Evolutionary conservation across 2,113 vertebrate genomes (phyloP).

Genomic region (Centropristis striata): DNA sequence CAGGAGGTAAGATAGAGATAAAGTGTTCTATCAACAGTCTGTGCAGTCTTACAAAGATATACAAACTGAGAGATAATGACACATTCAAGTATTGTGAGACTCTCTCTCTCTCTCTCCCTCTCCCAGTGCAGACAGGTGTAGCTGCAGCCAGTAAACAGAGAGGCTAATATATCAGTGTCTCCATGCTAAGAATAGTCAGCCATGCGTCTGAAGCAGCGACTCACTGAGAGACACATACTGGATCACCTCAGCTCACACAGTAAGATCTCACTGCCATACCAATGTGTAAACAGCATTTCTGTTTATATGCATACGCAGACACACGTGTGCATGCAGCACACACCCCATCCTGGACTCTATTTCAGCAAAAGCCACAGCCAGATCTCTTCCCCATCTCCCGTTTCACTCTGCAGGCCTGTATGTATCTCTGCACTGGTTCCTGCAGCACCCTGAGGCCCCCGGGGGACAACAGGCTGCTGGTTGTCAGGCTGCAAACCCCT

Average conservation of each 20-base stretch:
- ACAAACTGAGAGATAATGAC: background rate
- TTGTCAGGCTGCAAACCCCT: constrained; percentile 76
- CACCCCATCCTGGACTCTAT: constrained; percentile 21
- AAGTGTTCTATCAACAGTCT: background rate
- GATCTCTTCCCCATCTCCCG: constrained; percentile 36
- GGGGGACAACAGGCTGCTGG: constrained; percentile 68
- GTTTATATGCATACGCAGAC: constrained; percentile 7
- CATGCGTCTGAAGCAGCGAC: constrained; percentile 40
- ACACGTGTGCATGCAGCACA: background rate
- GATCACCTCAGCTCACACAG: constrained; percentile 35
- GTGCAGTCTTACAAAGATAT: background rate
- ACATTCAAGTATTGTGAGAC: constrained; percentile 1
- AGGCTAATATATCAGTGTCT: constrained; percentile 67
- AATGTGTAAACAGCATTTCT: constrained; percentile 27
- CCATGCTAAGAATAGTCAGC: constrained; percentile 73
- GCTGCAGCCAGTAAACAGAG: constrained; percentile 48
- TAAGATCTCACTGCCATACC: background rate
- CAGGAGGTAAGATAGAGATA: background rate
- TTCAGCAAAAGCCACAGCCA: constrained; percentile 6
- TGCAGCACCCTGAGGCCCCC: constrained; percentile 35
- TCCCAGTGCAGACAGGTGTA: constrained; percentile 60
- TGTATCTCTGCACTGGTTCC: constrained; percentile 39
- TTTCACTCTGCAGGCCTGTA: constrained; percentile 40
- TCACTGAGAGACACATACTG: constrained; percentile 21
- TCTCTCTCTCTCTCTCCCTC: constrained; percentile 4